Evolutionary conservation across 35 echinoderm and acorn worm species (phyloP).

Genomic region (Holothuria glaberrima): DNA sequence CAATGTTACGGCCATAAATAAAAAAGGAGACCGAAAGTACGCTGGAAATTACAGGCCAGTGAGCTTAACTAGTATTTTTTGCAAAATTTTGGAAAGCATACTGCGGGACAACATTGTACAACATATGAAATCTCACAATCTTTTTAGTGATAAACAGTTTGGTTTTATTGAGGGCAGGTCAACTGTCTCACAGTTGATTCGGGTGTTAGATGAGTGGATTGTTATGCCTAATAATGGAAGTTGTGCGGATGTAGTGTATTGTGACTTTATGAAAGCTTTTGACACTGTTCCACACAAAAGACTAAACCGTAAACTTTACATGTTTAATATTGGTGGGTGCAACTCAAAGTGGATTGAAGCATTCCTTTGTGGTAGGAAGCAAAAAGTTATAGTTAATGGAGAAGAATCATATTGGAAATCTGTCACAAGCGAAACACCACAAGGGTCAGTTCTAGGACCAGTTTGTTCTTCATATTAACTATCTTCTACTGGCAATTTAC

Average conservation of each 20-base stretch:
- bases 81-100: too few species aligned
- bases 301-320: not conserved
- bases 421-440: too few species aligned
- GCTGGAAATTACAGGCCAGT: too few species aligned
- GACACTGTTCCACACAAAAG: slow-evolving; percentile 32
- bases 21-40: too few species aligned
- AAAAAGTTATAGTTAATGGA: not conserved
- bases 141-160: slow-evolving; percentile 2
- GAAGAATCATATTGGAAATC: too few species aligned
- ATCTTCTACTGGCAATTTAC: too few species aligned
- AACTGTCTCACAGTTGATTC: not conserved
- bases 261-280: slow-evolving; percentile 13
- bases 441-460: too few species aligned
- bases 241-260: slow-evolving; percentile 8
- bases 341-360: not conserved
- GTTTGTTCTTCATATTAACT: too few species aligned
- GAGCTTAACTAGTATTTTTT: too few species aligned
- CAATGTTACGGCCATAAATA: slow-evolving; percentile 1
- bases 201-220: not conserved
- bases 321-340: not conserved
- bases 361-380: not conserved
- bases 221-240: not conserved
- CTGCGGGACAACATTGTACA: too few species aligned
- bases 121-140: not conserved
- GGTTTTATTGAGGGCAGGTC: too few species aligned